Evolutionary conservation across 2,888 invertebrate species (phyloP), one percentile per base, ranked within the genome.

Genomic region (Liodrosophila aerea): DNA sequence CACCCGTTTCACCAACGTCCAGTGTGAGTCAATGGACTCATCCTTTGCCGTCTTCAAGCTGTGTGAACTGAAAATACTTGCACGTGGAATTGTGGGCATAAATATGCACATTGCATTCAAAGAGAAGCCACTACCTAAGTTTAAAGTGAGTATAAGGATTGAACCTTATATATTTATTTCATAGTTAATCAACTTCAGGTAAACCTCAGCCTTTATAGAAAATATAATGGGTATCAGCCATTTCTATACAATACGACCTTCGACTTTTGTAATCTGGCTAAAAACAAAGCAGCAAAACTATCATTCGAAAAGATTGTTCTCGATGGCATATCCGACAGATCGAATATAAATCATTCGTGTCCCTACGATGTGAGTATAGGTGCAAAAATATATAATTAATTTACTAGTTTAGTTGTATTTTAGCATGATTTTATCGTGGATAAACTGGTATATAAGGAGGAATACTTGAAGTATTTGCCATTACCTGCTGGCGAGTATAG

Each of bases 301-400:
- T 45, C 64, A 0, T 29, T 52, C 43, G 7, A 11, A 5, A 39
- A 8, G 3, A n/a, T 56, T 1, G 1, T 49, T 5, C 0, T 34
- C 0, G 33, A 44, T 12, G 1, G 4, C 0, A 0, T 62, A 0
- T 0, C 0, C 0, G n/a, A 29, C 0, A 18, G 34, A 1, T 36
- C 70, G 0, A 70, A 70, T 15, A 0, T 70, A 0, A 62, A 70
- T 47, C 65, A 54, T 7, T 4, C 36, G 0, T 70, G 69, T 8
- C 65, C 70, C 2, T 62, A 31, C 9, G 18, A 33, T 13, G 56
- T 56, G 4, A 11, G 30, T 13, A 8, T 16, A 8, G 8, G 3
- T 0, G 1, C 8, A 9, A 12, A 9, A 3, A 7, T 11, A 22
- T 41, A 1, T 1, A 13, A 16, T 16, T 5, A 8, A 16, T 0